Percentiles rank a stretch among this genome's conserved stretches.
phyloP scores from a whole-genome alignment of 1,140 invertebrate species.

The Drosophila pachea region DNA sequence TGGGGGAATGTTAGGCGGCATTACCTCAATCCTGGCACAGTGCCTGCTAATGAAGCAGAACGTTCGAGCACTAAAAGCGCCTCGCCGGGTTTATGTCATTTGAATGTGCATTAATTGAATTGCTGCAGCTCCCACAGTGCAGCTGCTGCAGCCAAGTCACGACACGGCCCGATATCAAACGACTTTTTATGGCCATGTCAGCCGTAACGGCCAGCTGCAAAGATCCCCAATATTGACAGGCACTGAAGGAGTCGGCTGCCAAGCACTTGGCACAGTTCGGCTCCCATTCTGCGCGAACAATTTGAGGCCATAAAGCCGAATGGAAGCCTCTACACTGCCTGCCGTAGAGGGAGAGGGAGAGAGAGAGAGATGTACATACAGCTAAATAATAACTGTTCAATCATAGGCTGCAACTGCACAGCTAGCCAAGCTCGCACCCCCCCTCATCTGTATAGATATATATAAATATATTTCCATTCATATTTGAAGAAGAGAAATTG shows the following conservation, averaged over 20 bases:
- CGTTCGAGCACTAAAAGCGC: conserved; percentile 66
- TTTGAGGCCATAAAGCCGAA: too few relatives aligned
- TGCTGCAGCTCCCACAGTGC: conserved; percentile 39
- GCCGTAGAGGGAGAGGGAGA: too few relatives aligned
- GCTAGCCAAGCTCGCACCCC: neutral
- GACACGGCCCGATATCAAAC: conserved; percentile 16
- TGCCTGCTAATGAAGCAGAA: conserved; percentile 57
- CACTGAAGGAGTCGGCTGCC: conserved; percentile 15
- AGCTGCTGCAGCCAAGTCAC: conserved; percentile 15
- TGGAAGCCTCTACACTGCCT: too few relatives aligned
- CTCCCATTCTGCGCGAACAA: too few relatives aligned
- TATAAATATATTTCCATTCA: neutral
- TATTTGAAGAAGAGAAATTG: conserved; percentile 14
- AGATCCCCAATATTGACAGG: conserved; percentile 33
- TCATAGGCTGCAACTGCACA: too few relatives aligned
- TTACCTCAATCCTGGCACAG: conserved; percentile 48
- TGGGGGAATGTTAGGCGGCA: conserved; percentile 32
- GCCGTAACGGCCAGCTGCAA: conserved; percentile 27
- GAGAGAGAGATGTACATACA: too few relatives aligned
- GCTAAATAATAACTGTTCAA: too few relatives aligned
- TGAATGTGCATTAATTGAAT: conserved; percentile 77
- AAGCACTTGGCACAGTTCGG: neutral
- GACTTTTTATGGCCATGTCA: conserved; percentile 42
- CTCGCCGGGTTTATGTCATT: conserved; percentile 69
- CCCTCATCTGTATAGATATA: neutral